These are phyloP conservation scores for Platycnemis pennipes DNA, from an alignment of 2,888 invertebrate genomes.

Conservation along the genomic window DNA sequence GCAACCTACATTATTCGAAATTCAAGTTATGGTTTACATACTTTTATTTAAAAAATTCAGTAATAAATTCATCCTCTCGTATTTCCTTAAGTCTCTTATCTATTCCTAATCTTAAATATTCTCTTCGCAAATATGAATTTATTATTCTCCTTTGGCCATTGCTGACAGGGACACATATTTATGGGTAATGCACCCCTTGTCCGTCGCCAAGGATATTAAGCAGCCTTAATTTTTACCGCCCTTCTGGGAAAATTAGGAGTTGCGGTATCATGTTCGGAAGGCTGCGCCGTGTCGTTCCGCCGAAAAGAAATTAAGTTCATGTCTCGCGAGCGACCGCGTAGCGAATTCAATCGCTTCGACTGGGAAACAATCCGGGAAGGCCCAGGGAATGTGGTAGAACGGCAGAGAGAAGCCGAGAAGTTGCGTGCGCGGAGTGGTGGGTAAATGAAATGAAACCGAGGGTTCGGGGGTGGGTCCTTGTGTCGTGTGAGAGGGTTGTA, in stretches of 20 bases:
- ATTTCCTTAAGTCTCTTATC: too few relatives aligned
- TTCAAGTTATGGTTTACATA: too few relatives aligned
- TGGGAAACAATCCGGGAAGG: background rate
- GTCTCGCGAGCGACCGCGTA: background rate
- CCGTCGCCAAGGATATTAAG: background rate
- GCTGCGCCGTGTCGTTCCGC: background rate
- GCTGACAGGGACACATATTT: too few relatives aligned
- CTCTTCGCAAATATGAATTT: too few relatives aligned
- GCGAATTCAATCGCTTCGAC: background rate
- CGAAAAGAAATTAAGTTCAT: background rate
- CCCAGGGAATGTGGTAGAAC: background rate
- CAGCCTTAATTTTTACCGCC: background rate
- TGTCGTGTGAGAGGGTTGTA: background rate
- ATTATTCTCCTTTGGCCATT: too few relatives aligned
- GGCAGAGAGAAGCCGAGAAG: background rate
- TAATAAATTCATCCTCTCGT: too few relatives aligned
- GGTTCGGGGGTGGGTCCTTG: background rate
- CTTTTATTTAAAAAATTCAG: too few relatives aligned
- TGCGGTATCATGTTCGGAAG: background rate
- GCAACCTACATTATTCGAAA: too few relatives aligned
- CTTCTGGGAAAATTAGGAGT: background rate
- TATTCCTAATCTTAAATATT: too few relatives aligned
- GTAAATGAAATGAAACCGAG: background rate
- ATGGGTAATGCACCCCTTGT: background rate
- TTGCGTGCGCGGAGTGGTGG: background rate